Base-by-base conservation (phyloP, 2,113 vertebrate genomes). In the Elanoides forficatus region DNA sequence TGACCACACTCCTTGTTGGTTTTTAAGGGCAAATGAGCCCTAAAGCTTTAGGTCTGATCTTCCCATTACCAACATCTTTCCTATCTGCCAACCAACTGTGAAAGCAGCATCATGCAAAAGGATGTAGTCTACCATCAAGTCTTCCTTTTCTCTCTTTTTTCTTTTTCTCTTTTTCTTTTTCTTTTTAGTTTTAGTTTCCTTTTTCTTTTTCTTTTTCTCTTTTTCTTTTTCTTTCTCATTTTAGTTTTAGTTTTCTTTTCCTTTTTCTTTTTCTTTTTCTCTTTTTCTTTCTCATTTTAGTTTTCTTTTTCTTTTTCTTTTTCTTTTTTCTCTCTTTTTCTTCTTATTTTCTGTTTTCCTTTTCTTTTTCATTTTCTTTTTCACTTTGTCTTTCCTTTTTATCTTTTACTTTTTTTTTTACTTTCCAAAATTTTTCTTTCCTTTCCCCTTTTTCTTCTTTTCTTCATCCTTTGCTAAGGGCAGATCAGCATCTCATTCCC, bases 261-360 rank as follows among this genome's bases (percentile, higher is more conserved):
- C 6, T 16, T 5, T 11, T 8, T 6, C 6, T 9, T 25, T 34
- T 2, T 1, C 9, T 13, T 5, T 4, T 2, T 21, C 6, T 16
- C 4, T 11, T 8, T 6, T 6, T 8, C 2, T 10, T 8, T 17
- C n/a, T n/a, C n/a, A n/a, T 13, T 15, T 7, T 1, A 25, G 9
- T 25, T 34, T 50, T 48, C 11, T 3, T 15, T 23, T 7, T 19
- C 6, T 40, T 12, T 30, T 2, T 2, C 8, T 11, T 6, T 3
- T 2, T 26, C 11, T 40, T 12, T 9, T 8, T 9, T 6, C 4
- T 3, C 8, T 7, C 1, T 8, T 8, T 18, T 9, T 3, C 13
- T 12, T 5, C 13, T 4, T 30, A 11, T 19, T 29, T 22, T 25
- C 5, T 11, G 9, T 42, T 30, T 26, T 21, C 5, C 10, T 18